These are phyloP conservation scores for Mus minutoides DNA, from an alignment of 2,797 vertebrate species.

Conservation along the genomic window DNA sequence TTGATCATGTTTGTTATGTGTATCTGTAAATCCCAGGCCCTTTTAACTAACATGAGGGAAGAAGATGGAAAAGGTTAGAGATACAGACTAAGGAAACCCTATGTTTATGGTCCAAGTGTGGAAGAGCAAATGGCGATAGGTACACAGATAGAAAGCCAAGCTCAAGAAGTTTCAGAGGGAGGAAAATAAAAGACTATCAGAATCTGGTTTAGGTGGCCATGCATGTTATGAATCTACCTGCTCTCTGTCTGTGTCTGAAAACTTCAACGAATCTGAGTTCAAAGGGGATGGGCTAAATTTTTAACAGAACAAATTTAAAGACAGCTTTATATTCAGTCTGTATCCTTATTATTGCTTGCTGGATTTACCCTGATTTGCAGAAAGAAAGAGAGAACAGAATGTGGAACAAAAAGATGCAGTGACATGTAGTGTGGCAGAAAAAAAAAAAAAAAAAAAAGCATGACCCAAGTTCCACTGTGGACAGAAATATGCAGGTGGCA, in stretches of 20 bases:
- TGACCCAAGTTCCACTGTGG: not conserved
- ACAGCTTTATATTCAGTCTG: not conserved
- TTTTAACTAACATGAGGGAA: not conserved
- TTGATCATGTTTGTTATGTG: not conserved
- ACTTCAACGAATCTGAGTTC: not conserved
- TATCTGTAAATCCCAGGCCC: not conserved
- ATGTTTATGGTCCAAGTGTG: not conserved
- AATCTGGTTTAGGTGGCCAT: not conserved
- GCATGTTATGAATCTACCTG: not conserved
- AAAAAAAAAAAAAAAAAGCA: not conserved
- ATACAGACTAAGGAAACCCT: not conserved
- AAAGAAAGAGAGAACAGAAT: not conserved
- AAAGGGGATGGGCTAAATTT: not conserved
- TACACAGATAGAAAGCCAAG: not conserved
- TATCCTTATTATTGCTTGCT: not conserved
- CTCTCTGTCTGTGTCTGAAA: not conserved
- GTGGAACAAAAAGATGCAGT: not conserved
- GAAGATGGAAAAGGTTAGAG: not conserved
- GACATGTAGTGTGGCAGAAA: not conserved
- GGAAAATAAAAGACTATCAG: not conserved
- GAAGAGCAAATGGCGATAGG: not conserved
- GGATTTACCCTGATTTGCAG: not conserved
- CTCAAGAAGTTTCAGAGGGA: not conserved
- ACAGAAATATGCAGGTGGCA: not conserved
- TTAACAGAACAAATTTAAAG: not conserved